Evolutionary conservation across 2,888 invertebrate genomes (phyloP).

Genomic region (Dugesia japonica): DNA sequence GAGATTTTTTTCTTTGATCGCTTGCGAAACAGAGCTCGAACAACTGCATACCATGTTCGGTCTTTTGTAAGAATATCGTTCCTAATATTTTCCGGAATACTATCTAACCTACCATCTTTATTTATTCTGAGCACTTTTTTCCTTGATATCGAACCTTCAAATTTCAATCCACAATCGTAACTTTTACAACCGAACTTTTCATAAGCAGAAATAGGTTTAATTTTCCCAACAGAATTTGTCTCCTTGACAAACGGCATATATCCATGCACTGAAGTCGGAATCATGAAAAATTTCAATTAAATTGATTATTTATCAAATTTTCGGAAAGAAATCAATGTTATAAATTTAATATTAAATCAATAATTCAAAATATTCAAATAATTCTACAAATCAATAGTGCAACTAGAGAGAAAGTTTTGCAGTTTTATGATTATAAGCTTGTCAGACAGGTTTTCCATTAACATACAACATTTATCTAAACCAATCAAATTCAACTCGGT

Average conservation of each 20-base stretch:
- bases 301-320: no score
- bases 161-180: background rate
- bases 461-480: background rate
- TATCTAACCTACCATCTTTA: background rate
- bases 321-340: no score
- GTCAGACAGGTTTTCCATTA: no score
- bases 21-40: background rate
- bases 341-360: background rate
- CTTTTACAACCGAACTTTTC: background rate
- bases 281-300: no score
- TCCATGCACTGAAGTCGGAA: background rate
- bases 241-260: constrained; percentile 12
- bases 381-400: constrained; percentile 15
- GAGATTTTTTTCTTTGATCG: background rate
- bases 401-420: background rate
- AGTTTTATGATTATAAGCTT: no score
- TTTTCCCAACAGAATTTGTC: background rate
- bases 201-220: background rate
- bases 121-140: background rate
- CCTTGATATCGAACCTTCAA: constrained; percentile 2
- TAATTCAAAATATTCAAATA: background rate
- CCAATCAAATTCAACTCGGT: background rate
- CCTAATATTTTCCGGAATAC: background rate
- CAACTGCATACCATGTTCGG: background rate
- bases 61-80: constrained; percentile 3